Evolutionary conservation across 2,797 vertebrate genomes (phyloP), one percentile per base, ranked within the genome.

Genomic region (Eulemur rubriventer): DNA sequence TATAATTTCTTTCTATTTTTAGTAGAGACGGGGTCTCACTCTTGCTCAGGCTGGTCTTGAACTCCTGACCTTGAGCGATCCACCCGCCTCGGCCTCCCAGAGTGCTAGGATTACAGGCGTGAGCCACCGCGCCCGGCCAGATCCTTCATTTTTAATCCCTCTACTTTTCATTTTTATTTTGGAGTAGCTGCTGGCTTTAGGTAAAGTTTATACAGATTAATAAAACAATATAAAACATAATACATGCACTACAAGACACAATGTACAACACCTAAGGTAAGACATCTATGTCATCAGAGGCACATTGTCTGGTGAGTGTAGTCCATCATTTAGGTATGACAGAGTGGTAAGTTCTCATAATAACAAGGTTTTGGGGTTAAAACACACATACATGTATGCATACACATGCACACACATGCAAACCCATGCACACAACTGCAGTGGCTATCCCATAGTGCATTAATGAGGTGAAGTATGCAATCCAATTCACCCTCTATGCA

Each of bases 281-380:
- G 85, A 94, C 89, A 89, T 55, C n/a, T n/a, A 12, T 22, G 50
- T 84, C 72, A 81, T 95, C 92, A 96, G 59, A 96, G 95, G 96
- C 84, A 96, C 82, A 94, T 85, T 96, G 97, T 98, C 96, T 98
- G 97, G 97, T 93, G 46, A 89, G 38, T 38, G 3, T 35, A 89
- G 16, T 63, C 87, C 22, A 55, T 80, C 59, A 43, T 86, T 91
- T 57, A 48, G 28, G 26, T 52, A 24, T 28, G 70, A 83, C 24
- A 82, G 28, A 93, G 20, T 7, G 11, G 38, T 67, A n/a, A 82
- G 28, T 82, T 70, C 33, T 48, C 85, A 89, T 4, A 20, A 4
- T 17, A 67, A 80, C 24, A 80, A 89, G 83, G 52, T 35, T 72
- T 61, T 48, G 22, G 14, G 35, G 35, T 78, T 55, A 70, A 78